Evolutionary conservation across 2,888 invertebrate genomes (phyloP), one percentile per base, ranked within the genome.

Genomic region (Drosophila histrio): DNA sequence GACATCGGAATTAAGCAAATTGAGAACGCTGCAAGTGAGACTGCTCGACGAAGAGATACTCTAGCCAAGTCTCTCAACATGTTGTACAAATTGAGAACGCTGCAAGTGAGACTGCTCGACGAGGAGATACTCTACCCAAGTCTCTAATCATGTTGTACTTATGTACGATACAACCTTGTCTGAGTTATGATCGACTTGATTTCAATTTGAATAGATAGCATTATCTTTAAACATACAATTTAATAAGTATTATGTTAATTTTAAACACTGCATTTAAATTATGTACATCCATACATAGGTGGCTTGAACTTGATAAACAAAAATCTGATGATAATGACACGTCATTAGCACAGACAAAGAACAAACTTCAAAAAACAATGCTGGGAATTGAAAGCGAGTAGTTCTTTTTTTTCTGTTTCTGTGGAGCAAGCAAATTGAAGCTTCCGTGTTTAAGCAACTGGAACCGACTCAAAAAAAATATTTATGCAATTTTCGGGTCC

Each of bases 261-360:
- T 61, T 24, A 50, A 30, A 19, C 36, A 19, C 46, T 38, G 32
- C 34, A 34, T 28, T 34, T 22, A 49, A 34, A 43, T 54, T 41
- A 39, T 52, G 26, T 63, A 7, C 46, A 68, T 61, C 58, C 26
- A 36, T 30, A 22, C 34, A 49, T 21, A 53, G 52, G 36, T 73
- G 78, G 60, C 57, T 62, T 70, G 73, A 79, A 60, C 58, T 70
- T 66, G 59, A 56, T 77, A 84, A 87, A 78, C 80, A 89, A 90
- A 89, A 90, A 90, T 84, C 85, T 69, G 82, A 84, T 47, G 69
- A 89, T 89, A 88, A 89, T 90, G 83, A 89, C 82, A 89, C 75
- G 89, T 89, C 88, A 89, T 90, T 86, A 76, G 60, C 36, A 62
- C 61, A 63, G 65, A 69, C 70, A 38, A 46, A 22, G 54, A 46